Evolutionary conservation across 2,888 invertebrate species (phyloP).

Genomic region (Troides aeacus): DNA sequence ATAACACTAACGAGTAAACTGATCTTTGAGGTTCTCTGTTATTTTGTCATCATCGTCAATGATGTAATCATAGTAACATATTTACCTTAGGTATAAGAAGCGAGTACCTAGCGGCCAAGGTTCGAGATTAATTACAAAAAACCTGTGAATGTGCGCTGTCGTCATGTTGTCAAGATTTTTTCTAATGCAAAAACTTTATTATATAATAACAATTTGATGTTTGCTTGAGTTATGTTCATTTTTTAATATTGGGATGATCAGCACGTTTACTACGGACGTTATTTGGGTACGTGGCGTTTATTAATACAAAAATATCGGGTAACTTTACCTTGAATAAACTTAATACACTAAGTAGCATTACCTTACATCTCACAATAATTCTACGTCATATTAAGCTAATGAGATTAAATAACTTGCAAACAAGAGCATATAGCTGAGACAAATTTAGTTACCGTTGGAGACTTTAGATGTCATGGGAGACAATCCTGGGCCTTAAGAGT

Average conservation of each 20-base stretch:
- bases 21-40: conserved; percentile 42
- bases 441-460: no score
- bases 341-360: no score
- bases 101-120: conserved; percentile 24
- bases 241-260: background rate
- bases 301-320: background rate
- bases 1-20: conserved; percentile 43
- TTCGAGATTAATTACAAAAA: conserved; percentile 23
- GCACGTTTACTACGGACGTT: background rate
- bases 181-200: background rate
- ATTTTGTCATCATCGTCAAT: conserved; percentile 43
- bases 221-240: background rate
- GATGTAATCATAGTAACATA: conserved; percentile 41
- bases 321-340: background rate
- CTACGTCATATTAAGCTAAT: no score
- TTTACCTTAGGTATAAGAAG: conserved; percentile 24
- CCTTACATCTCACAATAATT: no score
- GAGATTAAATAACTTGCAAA: no score
- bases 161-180: conserved; percentile 1
- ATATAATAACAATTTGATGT: background rate
- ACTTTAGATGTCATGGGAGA: no score
- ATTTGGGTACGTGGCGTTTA: no score
- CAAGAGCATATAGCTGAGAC: no score
- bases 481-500: no score
- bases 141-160: conserved; percentile 12